Base-by-base conservation (phyloP, 2,888 invertebrate species). In the Caenorhabditis wallacei region DNA sequence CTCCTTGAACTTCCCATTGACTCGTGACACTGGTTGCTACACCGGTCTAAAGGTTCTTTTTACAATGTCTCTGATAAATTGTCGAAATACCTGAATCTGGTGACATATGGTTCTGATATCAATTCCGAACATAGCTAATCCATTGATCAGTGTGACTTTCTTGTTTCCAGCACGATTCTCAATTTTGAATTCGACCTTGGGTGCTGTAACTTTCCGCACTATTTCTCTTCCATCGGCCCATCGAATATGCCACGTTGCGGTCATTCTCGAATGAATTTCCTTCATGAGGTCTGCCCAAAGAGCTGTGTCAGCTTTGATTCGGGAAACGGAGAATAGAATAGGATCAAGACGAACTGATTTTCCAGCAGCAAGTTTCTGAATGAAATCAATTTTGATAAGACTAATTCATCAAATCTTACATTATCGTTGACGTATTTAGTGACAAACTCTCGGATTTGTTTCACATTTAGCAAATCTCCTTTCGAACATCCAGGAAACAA, bases 11-110 rank as follows among this genome's bases (percentile, higher is more conserved):
- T 84, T 95, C 94, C 43, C 82, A 69, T 54, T 95, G 95, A 69
- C 96, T 95, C 40, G 95, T 95, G 79, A 96, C 95, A 89, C 96
- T 95, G 18, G 97, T 96, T 0, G 97, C 97, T 66, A 95, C 96
- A 16, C 95, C 95, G 81, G 94, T 94, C 93, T 97, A 96, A 90
- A 96, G 70, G 30, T 24, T 2, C 16, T 37, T 0, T 37, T 20
- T 30, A 8, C 3, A 53, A 48, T 10, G 7, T 16, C 2, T 48
- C 18, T 18, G 2, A 18, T 18, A 13, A 48, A 18, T 3, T 24
- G 16, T 24, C 3, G 3, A n/a, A 30, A 13, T 30, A 85, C 86
- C 80, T 84, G 82, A 72, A 85, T 84, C 51, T 84, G 82, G 64
- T 84, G 83, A 18, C 80, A 80, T 11, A 87, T 71, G 11, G 54